Base-by-base conservation (phyloP, 2,113 vertebrate species). In the Epinephelus cyanopodus region DNA sequence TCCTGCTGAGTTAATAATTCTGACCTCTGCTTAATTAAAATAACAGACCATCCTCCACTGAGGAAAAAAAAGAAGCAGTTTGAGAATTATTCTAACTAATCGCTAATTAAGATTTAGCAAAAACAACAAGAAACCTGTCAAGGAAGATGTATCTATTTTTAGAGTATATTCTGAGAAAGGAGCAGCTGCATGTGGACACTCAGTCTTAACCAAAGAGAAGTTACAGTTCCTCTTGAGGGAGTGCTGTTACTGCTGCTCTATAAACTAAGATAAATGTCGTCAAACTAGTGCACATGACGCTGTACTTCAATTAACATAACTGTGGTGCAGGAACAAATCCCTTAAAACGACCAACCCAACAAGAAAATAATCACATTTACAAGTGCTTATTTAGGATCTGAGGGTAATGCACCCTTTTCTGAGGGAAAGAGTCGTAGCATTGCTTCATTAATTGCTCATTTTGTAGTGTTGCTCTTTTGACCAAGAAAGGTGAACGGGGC, bases 21-120 rank as follows among this genome's bases (percentile, higher is more conserved):
- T 94, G 95, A 95, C 95, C 95, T 92, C 88, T 88, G 86, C 92
- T 94, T 95, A 95, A 96, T 95, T 95, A 95, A 95, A 95, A 95
- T 94, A 95, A 92, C 94, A 95, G 87, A 90, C 89, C 86, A 89
- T 90, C 91, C 91, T 93, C 91, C 88, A 85, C 91, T 81, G 91
- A 93, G 92, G 10, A 47, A 65, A 75, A 82, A 81, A 85, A 78
- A 66, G 62, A 89, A 71, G 56, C 89, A 89, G 82, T 92, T 92
- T 91, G 79, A 95, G 91, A 94, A 93, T 94, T 84, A 94, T 94
- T 94, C 87, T 52, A 89, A 94, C 89, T 92, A 94, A 94, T 94
- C 90, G 50, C 87, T 94, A 94, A 95, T 94, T 95, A 96, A 93
- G 91, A 93, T 93, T 94, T 82, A 77, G 80, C 64, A 81, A 82